phyloP scores from a whole-genome alignment of 2,888 invertebrate genomes.

The Neoitamus cyanurus region DNA sequence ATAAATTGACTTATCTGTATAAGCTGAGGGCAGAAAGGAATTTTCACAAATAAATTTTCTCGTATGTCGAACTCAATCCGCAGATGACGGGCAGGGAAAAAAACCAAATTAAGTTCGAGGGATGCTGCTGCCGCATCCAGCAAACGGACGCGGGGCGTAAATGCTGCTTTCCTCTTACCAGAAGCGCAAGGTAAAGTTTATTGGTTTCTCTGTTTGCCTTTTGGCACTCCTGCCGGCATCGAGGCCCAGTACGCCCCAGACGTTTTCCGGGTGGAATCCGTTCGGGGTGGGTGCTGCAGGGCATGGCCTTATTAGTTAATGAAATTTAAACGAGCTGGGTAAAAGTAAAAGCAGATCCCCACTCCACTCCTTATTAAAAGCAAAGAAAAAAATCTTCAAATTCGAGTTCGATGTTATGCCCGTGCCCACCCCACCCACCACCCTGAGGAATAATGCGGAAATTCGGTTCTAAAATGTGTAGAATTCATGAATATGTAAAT shows the following conservation, averaged over 20 bases:
- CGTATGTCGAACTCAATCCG: slow-evolving; percentile 34
- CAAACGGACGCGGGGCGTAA: background rate
- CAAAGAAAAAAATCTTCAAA: slow-evolving; percentile 23
- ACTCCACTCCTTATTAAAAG: slow-evolving; percentile 3
- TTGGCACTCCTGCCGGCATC: slow-evolving; percentile 30
- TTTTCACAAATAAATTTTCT: slow-evolving; percentile 37
- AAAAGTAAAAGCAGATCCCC: background rate
- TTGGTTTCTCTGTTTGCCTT: slow-evolving; percentile 16
- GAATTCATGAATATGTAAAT: slow-evolving; percentile 40
- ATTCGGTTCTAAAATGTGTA: slow-evolving; percentile 37
- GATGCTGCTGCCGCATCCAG: background rate
- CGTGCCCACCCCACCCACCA: background rate
- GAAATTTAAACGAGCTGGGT: slow-evolving; percentile 18
- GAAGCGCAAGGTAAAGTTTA: background rate
- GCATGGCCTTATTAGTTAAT: slow-evolving; percentile 36
- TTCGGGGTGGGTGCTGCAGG: slow-evolving; percentile 37
- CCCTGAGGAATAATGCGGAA: background rate
- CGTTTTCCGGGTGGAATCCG: background rate
- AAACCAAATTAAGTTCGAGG: slow-evolving; percentile 5
- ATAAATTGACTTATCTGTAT: slow-evolving; percentile 41
- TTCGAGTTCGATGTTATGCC: background rate
- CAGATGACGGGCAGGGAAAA: slow-evolving; percentile 2
- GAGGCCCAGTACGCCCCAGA: slow-evolving; percentile 5
- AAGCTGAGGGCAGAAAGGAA: slow-evolving; percentile 16
- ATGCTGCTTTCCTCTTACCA: background rate